These are phyloP conservation scores for Connochaetes taurinus DNA, from an alignment of 2,113 vertebrate genomes.

Conservation along the genomic window DNA sequence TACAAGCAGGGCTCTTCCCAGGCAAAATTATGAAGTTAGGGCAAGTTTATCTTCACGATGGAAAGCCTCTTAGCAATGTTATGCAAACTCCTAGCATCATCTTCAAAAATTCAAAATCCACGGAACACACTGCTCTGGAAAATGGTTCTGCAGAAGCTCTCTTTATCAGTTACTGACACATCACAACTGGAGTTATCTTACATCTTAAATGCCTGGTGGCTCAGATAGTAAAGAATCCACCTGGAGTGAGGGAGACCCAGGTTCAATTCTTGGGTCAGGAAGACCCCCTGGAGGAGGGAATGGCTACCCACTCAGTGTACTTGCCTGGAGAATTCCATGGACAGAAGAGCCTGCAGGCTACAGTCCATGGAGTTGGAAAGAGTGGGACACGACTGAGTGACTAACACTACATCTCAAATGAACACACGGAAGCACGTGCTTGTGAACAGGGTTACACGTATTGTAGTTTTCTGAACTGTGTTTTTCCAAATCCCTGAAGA, in stretches of 20 bases:
- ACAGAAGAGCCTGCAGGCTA: background rate
- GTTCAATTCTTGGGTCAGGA: background rate
- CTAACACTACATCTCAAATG: background rate
- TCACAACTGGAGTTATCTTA: background rate
- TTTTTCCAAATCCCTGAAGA: background rate
- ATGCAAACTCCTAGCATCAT: background rate
- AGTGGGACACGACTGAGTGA: background rate
- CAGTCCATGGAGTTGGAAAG: background rate
- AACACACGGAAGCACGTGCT: background rate
- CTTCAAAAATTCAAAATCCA: constrained; percentile 32
- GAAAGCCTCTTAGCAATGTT: constrained; percentile 21
- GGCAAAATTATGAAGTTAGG: constrained; percentile 51
- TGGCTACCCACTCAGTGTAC: background rate
- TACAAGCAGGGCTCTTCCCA: constrained; percentile 31
- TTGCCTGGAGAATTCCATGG: background rate
- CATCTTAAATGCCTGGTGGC: background rate
- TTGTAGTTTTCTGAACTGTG: background rate
- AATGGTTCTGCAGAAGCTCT: background rate
- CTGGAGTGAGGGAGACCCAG: background rate
- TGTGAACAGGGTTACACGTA: background rate
- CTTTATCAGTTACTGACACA: background rate
- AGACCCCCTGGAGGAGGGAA: background rate
- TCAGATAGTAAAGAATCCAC: background rate
- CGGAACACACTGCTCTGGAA: background rate
- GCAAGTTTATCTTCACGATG: constrained; percentile 40